These are phyloP conservation scores for Drosophila flavopinicola DNA, from an alignment of 2,888 invertebrate species.

Conservation along the genomic window DNA sequence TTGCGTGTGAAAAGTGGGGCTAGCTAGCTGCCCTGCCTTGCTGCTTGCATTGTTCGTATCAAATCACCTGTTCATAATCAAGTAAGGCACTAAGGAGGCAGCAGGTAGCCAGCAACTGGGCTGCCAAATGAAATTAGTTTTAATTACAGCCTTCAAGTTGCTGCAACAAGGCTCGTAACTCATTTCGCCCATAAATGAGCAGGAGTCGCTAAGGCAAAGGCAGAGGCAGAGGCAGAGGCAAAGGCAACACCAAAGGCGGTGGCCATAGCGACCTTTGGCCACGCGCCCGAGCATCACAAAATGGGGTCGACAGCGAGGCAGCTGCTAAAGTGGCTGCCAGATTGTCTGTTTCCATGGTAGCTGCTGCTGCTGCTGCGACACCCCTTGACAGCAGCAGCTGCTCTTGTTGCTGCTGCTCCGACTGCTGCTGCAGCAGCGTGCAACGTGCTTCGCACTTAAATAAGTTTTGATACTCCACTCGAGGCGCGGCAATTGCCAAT, in stretches of 20 bases:
- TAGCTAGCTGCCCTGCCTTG: constrained; percentile 4
- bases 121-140: constrained; percentile 73
- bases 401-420: constrained; percentile 6
- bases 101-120: constrained; percentile 14
- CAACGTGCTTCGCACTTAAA: constrained; percentile 81
- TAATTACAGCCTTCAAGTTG: constrained; percentile 77
- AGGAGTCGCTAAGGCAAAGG: background rate
- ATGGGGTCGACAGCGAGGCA: constrained; percentile 53
- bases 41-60: constrained; percentile 52
- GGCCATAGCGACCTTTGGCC: constrained; percentile 50
- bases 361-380: constrained; percentile 34
- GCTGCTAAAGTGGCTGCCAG: constrained; percentile 64
- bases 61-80: constrained; percentile 72
- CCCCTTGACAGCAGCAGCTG: constrained; percentile 39
- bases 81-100: constrained; percentile 24
- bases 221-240: background rate
- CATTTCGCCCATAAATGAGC: constrained; percentile 71
- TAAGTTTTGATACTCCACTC: constrained; percentile 68
- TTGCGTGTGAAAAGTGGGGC: constrained; percentile 48
- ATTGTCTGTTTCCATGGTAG: constrained; percentile 73
- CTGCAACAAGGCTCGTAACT: constrained; percentile 75
- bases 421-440: constrained; percentile 55
- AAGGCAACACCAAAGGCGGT: constrained; percentile 1
- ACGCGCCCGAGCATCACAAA: constrained; percentile 51
- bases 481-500: constrained; percentile 48